Evolutionary conservation across 2,113 vertebrate genomes (phyloP).

Genomic region (Tyrannus savana): DNA sequence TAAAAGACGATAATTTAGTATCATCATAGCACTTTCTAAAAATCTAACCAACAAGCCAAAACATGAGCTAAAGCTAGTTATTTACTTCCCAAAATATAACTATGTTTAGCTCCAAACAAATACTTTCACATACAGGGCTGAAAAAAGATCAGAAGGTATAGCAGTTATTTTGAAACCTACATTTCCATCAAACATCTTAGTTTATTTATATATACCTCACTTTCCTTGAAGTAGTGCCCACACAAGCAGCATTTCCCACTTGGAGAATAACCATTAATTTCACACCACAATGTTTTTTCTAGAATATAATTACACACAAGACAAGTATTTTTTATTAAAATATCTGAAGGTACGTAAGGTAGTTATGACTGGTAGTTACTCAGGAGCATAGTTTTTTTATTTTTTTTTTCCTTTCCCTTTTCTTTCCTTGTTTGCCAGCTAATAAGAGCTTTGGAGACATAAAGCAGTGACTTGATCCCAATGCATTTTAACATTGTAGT

Average conservation of each 20-base stretch:
- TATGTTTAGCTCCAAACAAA: conserved; percentile 43
- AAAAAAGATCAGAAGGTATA: conserved; percentile 61
- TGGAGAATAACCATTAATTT: conserved; percentile 63
- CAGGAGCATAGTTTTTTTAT: background rate
- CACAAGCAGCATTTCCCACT: conserved; percentile 50
- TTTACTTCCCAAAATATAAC: conserved; percentile 63
- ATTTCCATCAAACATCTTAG: conserved; percentile 43
- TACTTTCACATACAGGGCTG: conserved; percentile 48
- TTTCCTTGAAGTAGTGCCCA: conserved; percentile 61
- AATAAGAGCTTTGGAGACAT: background rate
- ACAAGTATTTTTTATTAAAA: conserved; percentile 60
- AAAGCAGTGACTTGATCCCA: background rate
- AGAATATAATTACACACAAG: conserved; percentile 57
- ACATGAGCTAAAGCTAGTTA: conserved; percentile 48
- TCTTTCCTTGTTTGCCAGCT: background rate
- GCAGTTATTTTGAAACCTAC: conserved; percentile 60
- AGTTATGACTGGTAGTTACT: conserved; percentile 28
- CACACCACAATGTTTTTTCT: conserved; percentile 51
- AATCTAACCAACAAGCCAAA: conserved; percentile 56
- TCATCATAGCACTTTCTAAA: conserved; percentile 41
- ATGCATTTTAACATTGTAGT: background rate
- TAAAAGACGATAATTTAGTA: conserved; percentile 34
- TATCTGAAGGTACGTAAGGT: conserved; percentile 23
- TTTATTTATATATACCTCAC: conserved; percentile 54
- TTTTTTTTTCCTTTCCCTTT: background rate